phyloP scores from a whole-genome alignment of 1,140 invertebrate genomes.

The Caenorhabditis latens region DNA sequence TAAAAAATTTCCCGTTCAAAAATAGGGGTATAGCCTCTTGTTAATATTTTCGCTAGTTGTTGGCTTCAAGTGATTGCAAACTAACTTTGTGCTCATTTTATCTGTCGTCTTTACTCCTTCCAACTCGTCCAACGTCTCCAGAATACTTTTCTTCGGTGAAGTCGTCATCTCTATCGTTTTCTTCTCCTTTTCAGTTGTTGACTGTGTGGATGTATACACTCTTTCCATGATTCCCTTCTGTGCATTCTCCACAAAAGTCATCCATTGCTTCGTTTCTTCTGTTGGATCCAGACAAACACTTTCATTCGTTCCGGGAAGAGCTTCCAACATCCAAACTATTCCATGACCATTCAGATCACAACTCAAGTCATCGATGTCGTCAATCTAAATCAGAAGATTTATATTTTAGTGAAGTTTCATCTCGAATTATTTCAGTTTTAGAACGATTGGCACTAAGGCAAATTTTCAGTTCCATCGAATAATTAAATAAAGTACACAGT shows the following conservation, averaged over 20 bases:
- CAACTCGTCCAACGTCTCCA: constrained; percentile 19
- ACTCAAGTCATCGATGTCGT: constrained; percentile 8
- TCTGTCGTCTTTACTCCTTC: neutral
- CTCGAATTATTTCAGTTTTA: too few relatives aligned
- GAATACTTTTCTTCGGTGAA: neutral
- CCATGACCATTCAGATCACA: constrained; percentile 47
- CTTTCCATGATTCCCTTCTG: constrained; percentile 43
- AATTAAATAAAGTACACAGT: too few relatives aligned
- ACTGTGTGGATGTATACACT: neutral
- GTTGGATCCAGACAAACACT: constrained; percentile 46
- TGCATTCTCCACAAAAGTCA: constrained; percentile 48
- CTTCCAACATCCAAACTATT: constrained; percentile 46
- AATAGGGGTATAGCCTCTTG: too few relatives aligned
- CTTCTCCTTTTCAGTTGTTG: neutral
- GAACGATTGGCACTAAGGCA: too few relatives aligned
- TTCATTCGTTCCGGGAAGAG: constrained; percentile 40
- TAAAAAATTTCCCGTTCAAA: too few relatives aligned
- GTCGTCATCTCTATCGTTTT: neutral
- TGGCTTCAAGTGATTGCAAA: neutral
- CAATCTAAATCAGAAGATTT: neutral
- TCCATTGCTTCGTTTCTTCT: constrained; percentile 45
- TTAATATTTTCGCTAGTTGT: too few relatives aligned
- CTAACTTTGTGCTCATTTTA: constrained; percentile 1
- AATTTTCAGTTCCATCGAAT: too few relatives aligned
- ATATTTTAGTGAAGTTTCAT: neutral